phyloP scores from a whole-genome alignment of 2,888 invertebrate genomes.

The Cataglyphis albicans region DNA sequence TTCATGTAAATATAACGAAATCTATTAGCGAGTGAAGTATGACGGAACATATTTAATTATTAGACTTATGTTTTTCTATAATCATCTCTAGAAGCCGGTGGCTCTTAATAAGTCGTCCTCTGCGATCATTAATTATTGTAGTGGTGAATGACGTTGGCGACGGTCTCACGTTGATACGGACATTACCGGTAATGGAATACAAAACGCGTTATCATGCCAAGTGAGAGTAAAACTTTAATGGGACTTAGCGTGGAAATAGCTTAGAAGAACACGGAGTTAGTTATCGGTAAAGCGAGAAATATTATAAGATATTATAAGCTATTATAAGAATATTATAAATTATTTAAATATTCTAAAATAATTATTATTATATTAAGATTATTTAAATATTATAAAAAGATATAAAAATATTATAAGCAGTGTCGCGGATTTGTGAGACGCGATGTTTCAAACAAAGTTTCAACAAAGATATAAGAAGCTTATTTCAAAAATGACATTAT shows the following conservation, averaged over 20 bases:
- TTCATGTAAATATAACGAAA: neutral
- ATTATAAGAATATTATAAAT: too few species aligned
- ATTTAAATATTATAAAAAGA: too few species aligned
- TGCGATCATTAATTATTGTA: conserved; percentile 49
- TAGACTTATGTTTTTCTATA: conserved; percentile 22
- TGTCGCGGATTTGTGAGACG: neutral
- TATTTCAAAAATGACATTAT: neutral
- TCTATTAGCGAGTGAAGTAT: neutral
- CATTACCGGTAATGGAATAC: conserved; percentile 55
- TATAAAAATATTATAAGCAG: neutral
- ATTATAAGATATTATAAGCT: neutral
- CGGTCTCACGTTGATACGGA: conserved; percentile 43
- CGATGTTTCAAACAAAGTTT: neutral
- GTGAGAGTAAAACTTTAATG: conserved; percentile 48
- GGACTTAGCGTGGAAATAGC: conserved; percentile 8
- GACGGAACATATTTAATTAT: conserved; percentile 38
- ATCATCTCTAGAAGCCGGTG: conserved; percentile 5
- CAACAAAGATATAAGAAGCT: neutral
- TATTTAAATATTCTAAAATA: too few species aligned
- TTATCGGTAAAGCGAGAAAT: neutral
- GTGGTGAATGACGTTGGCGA: neutral
- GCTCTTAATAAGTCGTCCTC: conserved; percentile 41
- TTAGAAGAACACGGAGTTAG: neutral
- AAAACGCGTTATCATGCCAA: conserved; percentile 36
- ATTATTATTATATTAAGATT: too few species aligned